Evolutionary conservation across 2,888 invertebrate genomes (phyloP).

Genomic region (Cremastinae sp.): DNA sequence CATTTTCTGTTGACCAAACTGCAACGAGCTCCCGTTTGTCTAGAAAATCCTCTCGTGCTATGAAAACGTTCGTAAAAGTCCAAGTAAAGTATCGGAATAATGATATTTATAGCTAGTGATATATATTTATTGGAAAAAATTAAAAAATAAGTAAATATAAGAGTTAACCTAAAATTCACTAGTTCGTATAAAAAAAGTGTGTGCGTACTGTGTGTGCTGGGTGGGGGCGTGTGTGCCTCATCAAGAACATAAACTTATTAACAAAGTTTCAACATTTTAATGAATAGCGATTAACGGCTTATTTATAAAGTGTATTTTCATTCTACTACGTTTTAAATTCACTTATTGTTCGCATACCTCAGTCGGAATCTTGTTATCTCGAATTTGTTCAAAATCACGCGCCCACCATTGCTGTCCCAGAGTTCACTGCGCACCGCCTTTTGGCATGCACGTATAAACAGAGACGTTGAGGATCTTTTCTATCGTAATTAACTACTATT

Average conservation of each 20-base stretch:
- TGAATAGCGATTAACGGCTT: constrained; percentile 16
- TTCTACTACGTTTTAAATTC: background rate
- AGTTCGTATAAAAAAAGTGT: constrained; percentile 74
- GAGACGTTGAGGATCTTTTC: constrained; percentile 62
- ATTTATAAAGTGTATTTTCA: background rate
- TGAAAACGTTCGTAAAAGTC: background rate
- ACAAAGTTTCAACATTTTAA: background rate
- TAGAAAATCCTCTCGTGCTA: background rate
- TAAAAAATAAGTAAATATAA: constrained; percentile 20
- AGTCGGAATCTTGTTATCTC: constrained; percentile 68
- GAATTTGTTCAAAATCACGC: constrained; percentile 82
- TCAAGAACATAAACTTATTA: constrained; percentile 53
- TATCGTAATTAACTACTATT: constrained; percentile 50
- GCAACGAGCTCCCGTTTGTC: constrained; percentile 45
- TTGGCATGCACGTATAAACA: constrained; percentile 75
- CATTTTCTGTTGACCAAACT: constrained; percentile 76
- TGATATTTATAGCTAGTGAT: background rate
- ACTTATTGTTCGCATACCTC: constrained; percentile 58
- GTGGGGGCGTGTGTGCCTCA: constrained; percentile 74
- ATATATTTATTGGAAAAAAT: background rate
- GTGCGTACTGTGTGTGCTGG: constrained; percentile 69
- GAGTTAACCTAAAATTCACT: constrained; percentile 76
- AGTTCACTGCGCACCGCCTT: constrained; percentile 74
- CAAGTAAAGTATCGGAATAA: background rate
- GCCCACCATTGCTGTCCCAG: constrained; percentile 81